phyloP scores from a whole-genome alignment of 2,888 invertebrate species.

The Luperina nickerlii region DNA sequence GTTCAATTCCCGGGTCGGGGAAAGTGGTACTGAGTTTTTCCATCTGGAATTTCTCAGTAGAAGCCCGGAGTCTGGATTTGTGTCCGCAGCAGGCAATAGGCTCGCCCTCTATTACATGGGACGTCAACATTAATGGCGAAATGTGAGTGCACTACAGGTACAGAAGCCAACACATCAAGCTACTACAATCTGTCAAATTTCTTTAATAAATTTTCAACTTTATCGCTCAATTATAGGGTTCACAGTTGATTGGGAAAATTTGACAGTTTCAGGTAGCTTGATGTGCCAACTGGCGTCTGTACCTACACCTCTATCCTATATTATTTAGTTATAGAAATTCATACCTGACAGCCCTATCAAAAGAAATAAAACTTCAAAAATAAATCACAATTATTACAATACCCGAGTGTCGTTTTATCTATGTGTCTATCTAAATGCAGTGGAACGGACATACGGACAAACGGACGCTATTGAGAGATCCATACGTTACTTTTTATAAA shows the following conservation, averaged over 20 bases:
- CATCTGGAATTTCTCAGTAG: neutral
- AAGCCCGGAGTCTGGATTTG: neutral
- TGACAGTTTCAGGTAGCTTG: too few relatives aligned
- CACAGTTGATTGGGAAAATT: too few relatives aligned
- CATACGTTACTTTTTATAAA: slow-evolving; percentile 75
- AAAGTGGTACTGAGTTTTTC: neutral
- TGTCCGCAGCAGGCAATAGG: neutral
- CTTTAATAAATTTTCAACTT: too few relatives aligned
- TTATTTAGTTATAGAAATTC: neutral
- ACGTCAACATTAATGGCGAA: neutral
- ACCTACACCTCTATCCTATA: neutral
- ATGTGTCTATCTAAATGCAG: slow-evolving; percentile 83
- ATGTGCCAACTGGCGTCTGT: too few relatives aligned
- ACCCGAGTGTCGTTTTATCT: slow-evolving; percentile 80
- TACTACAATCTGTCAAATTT: too few relatives aligned
- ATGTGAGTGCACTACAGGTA: neutral
- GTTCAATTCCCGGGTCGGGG: neutral
- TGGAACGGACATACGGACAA: slow-evolving; percentile 75
- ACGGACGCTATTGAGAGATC: slow-evolving; percentile 80
- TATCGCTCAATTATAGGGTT: too few relatives aligned
- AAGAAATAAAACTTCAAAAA: slow-evolving; percentile 72
- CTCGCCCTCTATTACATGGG: neutral
- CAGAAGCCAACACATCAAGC: too few relatives aligned
- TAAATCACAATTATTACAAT: slow-evolving; percentile 86
- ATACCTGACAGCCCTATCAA: slow-evolving; percentile 58